Evolutionary conservation across 2,888 invertebrate genomes (phyloP), one percentile per base, ranked within the genome.

Genomic region (Volucella inflata): DNA sequence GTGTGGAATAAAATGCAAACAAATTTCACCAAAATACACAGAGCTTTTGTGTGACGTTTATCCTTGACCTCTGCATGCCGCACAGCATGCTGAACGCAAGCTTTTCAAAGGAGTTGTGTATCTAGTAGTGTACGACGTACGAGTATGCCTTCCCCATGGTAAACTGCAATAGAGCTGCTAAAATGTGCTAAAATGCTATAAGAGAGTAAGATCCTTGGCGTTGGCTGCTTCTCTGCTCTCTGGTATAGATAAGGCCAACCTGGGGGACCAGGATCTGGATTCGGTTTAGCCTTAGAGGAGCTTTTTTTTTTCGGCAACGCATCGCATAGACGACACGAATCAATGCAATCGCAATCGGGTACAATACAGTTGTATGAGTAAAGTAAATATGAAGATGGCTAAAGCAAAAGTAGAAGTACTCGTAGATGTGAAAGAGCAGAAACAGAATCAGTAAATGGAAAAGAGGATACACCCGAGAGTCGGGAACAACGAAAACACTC

Each of bases 11-110:
- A 30, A 64, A 57, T 57, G 78, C 57, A 78, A 71, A 78, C 55
- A 71, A 62, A 70, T 36, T 30, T 59, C 59, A 46, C 53, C 62
- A 62, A 30, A 68, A 62, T 30, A 60, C 36, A 30, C 46, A 67
- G 53, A 80, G 80, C 80, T 80, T 71, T 71, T 59, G 59, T 50
- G n/a, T 70, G 44, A 64, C 71, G 38, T 65, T 72, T 79, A 80
- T 80, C 80, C 80, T 80, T 80, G 80, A 80, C 80, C 80, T 80
- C 74, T 30, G 68, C 80, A 67, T 68, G 80, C 80, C 46, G 80
- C 72, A 30, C 30, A 30, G 30, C 30, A 67, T 74, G 67, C 46
- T 67, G 16, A 67, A 60, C 51, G 44, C 65, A 72, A 72, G 67
- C 65, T 72, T 59, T 40, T 16, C 2, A 10, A 50, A 40, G 60